phyloP scores from a whole-genome alignment of 2,797 vertebrate genomes.

The Odontamblyopus lacepedii region DNA sequence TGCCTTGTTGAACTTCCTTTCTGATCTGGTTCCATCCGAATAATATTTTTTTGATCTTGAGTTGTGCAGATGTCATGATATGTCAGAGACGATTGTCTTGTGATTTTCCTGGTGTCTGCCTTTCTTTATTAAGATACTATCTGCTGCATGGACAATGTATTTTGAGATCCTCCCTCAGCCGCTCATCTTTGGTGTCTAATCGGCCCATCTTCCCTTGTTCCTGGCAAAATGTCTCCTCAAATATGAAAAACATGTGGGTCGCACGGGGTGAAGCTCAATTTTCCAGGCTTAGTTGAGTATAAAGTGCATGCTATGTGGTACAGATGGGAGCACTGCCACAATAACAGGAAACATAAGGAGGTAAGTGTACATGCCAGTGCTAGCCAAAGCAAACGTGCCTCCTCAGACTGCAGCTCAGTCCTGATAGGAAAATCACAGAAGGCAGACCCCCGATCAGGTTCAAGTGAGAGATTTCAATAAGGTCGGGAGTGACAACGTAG shows the following conservation, averaged over 20 bases:
- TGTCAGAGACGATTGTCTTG: not conserved
- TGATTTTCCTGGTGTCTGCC: not conserved
- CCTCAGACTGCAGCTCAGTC: slow-evolving; percentile 41
- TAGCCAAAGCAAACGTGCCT: slow-evolving; percentile 64
- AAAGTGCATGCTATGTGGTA: slow-evolving; percentile 37
- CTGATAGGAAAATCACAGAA: slow-evolving; percentile 47
- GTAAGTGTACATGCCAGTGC: slow-evolving; percentile 42
- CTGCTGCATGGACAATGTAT: not conserved
- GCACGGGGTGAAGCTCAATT: slow-evolving; percentile 37
- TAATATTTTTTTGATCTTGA: slow-evolving; percentile 2
- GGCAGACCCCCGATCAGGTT: slow-evolving; percentile 38
- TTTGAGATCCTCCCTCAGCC: not conserved
- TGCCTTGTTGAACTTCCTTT: slow-evolving; percentile 4
- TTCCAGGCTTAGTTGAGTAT: slow-evolving; percentile 32
- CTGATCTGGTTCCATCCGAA: not conserved
- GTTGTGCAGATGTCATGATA: slow-evolving; percentile 11
- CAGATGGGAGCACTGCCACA: slow-evolving; percentile 62
- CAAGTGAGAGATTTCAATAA: slow-evolving; percentile 13
- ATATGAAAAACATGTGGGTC: slow-evolving; percentile 47
- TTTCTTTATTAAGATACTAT: slow-evolving; percentile 7
- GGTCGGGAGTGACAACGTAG: not conserved
- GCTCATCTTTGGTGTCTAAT: slow-evolving; percentile 22
- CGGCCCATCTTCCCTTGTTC: slow-evolving; percentile 5
- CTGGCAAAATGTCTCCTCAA: slow-evolving; percentile 15
- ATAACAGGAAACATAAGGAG: slow-evolving; percentile 69